Percentiles rank a stretch among this genome's conserved stretches.
Evolutionary conservation across 2,113 vertebrate genomes (phyloP).

Genomic region (Empidonax alnorum): DNA sequence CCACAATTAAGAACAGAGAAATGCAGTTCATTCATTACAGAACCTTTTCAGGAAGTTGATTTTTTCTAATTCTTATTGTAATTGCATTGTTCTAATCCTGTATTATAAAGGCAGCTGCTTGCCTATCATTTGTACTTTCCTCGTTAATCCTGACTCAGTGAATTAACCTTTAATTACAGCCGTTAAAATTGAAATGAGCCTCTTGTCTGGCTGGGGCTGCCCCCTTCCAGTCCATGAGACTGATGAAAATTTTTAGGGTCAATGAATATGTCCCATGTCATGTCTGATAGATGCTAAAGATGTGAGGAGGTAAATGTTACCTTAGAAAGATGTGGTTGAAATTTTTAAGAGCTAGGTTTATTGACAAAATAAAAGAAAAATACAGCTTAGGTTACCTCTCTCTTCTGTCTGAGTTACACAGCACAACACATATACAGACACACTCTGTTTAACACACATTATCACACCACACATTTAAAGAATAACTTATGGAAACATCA

Average conservation of each 20-base stretch:
- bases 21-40: conserved; percentile 72
- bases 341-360: conserved; percentile 75
- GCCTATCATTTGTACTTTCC: conserved; percentile 95
- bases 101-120: conserved; percentile 92
- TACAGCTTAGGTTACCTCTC: background rate
- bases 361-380: conserved; percentile 69
- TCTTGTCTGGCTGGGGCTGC: conserved; percentile 81
- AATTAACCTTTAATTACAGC: conserved; percentile 98
- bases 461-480: background rate
- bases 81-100: conserved; percentile 95
- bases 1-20: conserved; percentile 66
- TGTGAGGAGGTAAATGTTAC: conserved; percentile 90
- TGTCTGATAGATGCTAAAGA: conserved; percentile 87
- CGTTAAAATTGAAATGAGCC: conserved; percentile 92
- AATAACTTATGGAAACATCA: background rate
- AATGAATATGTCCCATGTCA: conserved; percentile 90
- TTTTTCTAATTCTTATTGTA: conserved; percentile 86
- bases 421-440: background rate
- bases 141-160: conserved; percentile 95
- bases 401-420: background rate
- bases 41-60: conserved; percentile 77
- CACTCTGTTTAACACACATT: background rate
- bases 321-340: conserved; percentile 82
- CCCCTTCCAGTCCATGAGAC: conserved; percentile 80
- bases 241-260: conserved; percentile 93